phyloP scores from a whole-genome alignment of 2,888 invertebrate genomes.

The Meliscaeva auricollis region DNA sequence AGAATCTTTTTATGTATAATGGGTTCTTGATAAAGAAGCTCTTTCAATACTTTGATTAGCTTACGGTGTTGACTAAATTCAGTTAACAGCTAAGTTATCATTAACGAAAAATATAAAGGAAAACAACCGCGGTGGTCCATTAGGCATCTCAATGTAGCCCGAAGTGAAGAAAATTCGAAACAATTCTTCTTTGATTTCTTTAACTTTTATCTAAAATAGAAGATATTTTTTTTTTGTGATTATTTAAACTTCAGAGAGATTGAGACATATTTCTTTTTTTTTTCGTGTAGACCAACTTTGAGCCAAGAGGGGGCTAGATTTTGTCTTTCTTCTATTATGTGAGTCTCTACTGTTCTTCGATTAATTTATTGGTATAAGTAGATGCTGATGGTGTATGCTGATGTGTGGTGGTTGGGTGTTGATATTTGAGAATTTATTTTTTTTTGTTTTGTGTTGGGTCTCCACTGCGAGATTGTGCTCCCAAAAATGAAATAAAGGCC shows the following conservation, averaged over 20 bases:
- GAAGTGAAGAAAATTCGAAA: slow-evolving; percentile 18
- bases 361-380: slow-evolving; percentile 65
- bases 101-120: not conserved
- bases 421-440: slow-evolving; percentile 71
- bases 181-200: slow-evolving; percentile 28
- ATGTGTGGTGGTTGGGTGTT: slow-evolving; percentile 58
- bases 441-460: slow-evolving; percentile 27
- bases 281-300: not conserved
- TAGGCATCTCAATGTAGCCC: not conserved
- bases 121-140: slow-evolving; percentile 53
- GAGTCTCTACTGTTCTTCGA: not conserved
- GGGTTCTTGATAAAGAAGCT: slow-evolving; percentile 55
- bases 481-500: slow-evolving; percentile 61
- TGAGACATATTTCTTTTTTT: slow-evolving; percentile 51
- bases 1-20: not conserved
- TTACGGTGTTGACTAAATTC: slow-evolving; percentile 66
- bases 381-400: slow-evolving; percentile 46
- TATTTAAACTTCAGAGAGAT: slow-evolving; percentile 55
- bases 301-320: too few relatives aligned
- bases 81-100: slow-evolving; percentile 59
- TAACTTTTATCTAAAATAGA: slow-evolving; percentile 53
- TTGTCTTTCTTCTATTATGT: not conserved
- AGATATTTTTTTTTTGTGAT: slow-evolving; percentile 55
- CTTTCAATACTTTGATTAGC: slow-evolving; percentile 50
- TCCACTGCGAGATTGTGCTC: slow-evolving; percentile 44